Conservation (phyloP, 2,797 vertebrate genomes). For the Tokudaia tokunoshimensis region DNA sequence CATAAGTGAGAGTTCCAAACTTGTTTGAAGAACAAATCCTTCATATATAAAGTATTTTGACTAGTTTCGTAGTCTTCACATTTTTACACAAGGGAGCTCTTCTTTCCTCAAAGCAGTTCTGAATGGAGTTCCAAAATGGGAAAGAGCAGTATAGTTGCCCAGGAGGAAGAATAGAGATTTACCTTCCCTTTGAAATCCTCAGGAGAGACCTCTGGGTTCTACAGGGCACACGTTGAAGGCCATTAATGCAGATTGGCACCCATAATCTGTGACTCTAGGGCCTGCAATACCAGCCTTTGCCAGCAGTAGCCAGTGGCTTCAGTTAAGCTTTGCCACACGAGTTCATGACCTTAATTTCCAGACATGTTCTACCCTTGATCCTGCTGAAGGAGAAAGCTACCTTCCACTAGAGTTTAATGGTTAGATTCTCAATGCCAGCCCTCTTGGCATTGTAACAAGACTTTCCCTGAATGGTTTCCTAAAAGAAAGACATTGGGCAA, state of each 20-base stretch:
- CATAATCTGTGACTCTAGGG: background rate
- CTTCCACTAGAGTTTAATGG: background rate
- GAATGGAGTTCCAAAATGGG: background rate
- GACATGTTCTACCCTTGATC: background rate
- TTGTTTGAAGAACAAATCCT: background rate
- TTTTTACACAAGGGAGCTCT: background rate
- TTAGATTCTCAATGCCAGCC: background rate
- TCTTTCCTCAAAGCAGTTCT: background rate
- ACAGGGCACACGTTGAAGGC: background rate
- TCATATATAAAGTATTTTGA: background rate
- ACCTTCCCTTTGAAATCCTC: too few species aligned
- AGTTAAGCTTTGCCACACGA: background rate
- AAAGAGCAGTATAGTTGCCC: background rate
- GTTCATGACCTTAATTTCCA: background rate
- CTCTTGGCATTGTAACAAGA: background rate
- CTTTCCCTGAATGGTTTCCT: background rate
- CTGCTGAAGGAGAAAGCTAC: background rate
- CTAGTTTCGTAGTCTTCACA: background rate
- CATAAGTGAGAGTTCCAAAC: background rate
- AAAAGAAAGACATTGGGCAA: background rate
- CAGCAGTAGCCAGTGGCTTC: background rate
- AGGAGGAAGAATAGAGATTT: background rate
- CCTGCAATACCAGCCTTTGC: background rate
- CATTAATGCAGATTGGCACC: background rate
- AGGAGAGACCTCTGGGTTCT: background rate